These are phyloP conservation scores for Melieria omissa DNA, from an alignment of 2,888 invertebrate genomes.

Conservation along the genomic window DNA sequence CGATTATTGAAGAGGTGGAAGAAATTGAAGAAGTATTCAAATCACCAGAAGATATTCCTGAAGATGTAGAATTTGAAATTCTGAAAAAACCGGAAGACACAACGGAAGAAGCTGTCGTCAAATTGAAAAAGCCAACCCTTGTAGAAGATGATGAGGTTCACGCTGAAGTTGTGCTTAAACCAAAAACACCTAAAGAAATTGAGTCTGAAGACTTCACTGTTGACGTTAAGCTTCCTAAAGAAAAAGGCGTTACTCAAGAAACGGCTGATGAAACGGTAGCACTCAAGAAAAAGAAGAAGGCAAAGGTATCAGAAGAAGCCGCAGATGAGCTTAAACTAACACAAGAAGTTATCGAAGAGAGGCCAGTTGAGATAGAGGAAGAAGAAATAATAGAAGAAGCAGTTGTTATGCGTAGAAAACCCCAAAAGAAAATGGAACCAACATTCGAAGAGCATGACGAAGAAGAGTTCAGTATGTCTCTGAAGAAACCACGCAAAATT, in stretches of 20 bases:
- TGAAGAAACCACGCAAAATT: constrained; percentile 65
- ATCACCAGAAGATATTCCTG: constrained; percentile 50
- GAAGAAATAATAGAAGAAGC: constrained; percentile 67
- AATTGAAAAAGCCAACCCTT: constrained; percentile 52
- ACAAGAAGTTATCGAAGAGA: constrained; percentile 60
- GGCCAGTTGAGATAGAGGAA: constrained; percentile 70
- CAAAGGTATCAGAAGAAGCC: constrained; percentile 57
- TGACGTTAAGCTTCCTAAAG: constrained; percentile 57
- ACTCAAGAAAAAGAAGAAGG: constrained; percentile 62
- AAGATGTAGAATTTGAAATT: constrained; percentile 49
- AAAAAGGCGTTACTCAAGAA: constrained; percentile 59
- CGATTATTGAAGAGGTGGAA: constrained; percentile 49
- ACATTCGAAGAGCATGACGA: constrained; percentile 61
- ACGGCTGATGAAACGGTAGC: constrained; percentile 60
- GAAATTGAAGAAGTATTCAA: constrained; percentile 46
- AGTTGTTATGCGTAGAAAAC: constrained; percentile 56
- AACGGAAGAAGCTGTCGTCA: constrained; percentile 57
- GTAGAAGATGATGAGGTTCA: constrained; percentile 59
- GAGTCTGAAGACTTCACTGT: constrained; percentile 62
- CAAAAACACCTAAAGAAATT: constrained; percentile 56
- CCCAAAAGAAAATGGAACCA: constrained; percentile 55
- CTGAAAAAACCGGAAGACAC: constrained; percentile 48
- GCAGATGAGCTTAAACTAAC: constrained; percentile 62
- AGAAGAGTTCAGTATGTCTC: constrained; percentile 60
- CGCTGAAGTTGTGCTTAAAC: constrained; percentile 63